These are phyloP conservation scores for Drosophila borealis DNA, from an alignment of 2,888 invertebrate species.

Conservation along the genomic window DNA sequence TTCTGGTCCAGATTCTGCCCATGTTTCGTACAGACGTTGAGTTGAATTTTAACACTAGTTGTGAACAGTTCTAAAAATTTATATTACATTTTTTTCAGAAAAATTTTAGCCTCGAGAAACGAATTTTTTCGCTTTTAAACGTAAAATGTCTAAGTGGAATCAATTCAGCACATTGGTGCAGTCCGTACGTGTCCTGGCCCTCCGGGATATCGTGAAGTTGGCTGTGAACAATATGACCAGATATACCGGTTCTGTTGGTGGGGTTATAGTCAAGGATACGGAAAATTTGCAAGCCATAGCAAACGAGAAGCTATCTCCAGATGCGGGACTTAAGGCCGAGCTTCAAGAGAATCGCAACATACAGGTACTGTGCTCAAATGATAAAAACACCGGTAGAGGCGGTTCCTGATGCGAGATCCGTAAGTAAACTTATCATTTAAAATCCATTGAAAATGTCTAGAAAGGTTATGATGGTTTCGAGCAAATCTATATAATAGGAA, in stretches of 20 bases:
- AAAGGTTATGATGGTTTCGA: too few species aligned
- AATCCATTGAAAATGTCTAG: too few species aligned
- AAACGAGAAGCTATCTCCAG: background rate
- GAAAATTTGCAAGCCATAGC: background rate
- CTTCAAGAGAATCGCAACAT: background rate
- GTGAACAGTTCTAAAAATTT: too few species aligned
- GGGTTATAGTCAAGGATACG: background rate
- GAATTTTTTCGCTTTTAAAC: background rate
- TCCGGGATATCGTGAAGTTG: background rate
- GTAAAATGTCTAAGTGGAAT: slow-evolving; percentile 3
- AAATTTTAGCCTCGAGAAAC: too few species aligned
- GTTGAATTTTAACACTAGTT: too few species aligned
- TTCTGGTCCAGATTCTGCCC: background rate
- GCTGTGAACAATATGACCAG: background rate
- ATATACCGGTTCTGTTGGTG: background rate
- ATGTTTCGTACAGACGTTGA: too few species aligned
- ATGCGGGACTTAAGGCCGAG: background rate
- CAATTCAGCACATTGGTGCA: background rate
- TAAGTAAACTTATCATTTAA: too few species aligned
- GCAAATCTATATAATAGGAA: too few species aligned
- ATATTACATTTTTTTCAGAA: too few species aligned
- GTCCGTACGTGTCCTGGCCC: background rate
- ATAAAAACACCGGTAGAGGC: too few species aligned
- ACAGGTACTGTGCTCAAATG: background rate
- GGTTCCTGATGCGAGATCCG: too few species aligned